phyloP scores from a whole-genome alignment of 2,113 vertebrate species.

The Centropus bengalensis region DNA sequence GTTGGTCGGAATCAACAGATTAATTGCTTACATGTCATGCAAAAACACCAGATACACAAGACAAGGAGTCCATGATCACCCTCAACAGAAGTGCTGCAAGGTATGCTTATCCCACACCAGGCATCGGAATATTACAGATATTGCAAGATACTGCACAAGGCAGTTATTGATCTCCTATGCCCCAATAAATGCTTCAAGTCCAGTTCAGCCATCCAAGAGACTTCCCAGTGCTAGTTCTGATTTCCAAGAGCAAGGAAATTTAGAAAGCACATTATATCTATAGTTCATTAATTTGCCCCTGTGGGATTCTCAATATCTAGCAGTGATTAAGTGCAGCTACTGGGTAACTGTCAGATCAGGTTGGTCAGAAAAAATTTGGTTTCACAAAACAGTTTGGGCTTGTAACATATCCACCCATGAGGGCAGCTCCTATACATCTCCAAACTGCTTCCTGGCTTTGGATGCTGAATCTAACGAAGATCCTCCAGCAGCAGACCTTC shows the following conservation, averaged over 20 bases:
- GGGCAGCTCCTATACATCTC: neutral
- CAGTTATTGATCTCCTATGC: neutral
- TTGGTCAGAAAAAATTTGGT: rapidly evolving
- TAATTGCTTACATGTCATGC: neutral
- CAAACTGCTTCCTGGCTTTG: neutral
- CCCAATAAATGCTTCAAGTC: neutral
- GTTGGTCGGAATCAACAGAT: neutral
- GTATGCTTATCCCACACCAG: neutral
- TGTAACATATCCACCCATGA: neutral
- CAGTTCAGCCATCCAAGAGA: neutral
- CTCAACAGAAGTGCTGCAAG: neutral
- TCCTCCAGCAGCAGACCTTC: neutral
- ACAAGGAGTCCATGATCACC: neutral
- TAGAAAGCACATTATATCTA: neutral
- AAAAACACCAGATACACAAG: neutral
- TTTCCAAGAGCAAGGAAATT: neutral
- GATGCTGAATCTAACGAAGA: neutral
- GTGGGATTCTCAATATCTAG: neutral
- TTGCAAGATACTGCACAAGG: neutral
- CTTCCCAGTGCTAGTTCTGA: neutral
- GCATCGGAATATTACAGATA: neutral
- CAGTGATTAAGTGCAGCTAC: neutral
- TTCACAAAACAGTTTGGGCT: neutral
- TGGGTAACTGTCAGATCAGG: neutral
- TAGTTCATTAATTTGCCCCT: neutral